Conservation (phyloP, 2,797 vertebrate genomes). For the Chelon labrosus region DNA sequence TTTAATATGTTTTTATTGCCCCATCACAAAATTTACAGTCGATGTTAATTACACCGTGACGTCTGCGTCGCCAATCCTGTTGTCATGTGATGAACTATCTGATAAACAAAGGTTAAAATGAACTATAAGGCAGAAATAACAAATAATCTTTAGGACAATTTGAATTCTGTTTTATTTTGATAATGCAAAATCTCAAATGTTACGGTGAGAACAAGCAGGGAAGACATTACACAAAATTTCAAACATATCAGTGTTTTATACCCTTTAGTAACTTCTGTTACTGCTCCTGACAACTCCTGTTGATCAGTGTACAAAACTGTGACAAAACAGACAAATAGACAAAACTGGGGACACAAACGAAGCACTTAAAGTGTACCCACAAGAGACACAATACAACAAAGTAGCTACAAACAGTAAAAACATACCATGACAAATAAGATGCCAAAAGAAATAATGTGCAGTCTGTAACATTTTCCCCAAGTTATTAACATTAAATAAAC, state of each 20-base stretch:
- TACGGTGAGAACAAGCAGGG: slow-evolving; percentile 35
- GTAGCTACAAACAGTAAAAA: slow-evolving; percentile 8
- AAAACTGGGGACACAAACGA: slow-evolving; percentile 23
- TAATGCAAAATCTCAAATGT: slow-evolving; percentile 22
- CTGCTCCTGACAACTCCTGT: slow-evolving; percentile 11
- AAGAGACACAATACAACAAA: slow-evolving; percentile 22
- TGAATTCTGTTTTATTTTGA: slow-evolving; percentile 57
- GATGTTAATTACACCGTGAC: slow-evolving; percentile 6
- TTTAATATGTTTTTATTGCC: slow-evolving; percentile 32
- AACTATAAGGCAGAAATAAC: neutral
- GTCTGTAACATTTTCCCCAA: slow-evolving; percentile 33
- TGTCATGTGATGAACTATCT: slow-evolving; percentile 10
- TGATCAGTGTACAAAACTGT: slow-evolving; percentile 37
- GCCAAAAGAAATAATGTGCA: slow-evolving; percentile 5
- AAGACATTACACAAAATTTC: slow-evolving; percentile 40
- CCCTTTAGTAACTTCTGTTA: slow-evolving; percentile 23
- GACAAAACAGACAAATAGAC: slow-evolving; percentile 16
- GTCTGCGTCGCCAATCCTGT: slow-evolving; percentile 2
- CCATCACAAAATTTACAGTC: slow-evolving; percentile 21
- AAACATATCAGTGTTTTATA: slow-evolving; percentile 41
- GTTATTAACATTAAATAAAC: slow-evolving; percentile 10
- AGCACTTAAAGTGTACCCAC: slow-evolving; percentile 10
- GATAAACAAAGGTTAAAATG: slow-evolving; percentile 17
- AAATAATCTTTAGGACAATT: slow-evolving; percentile 13
- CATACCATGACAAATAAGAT: neutral